Evolutionary conservation across 2,888 invertebrate species (phyloP), one percentile per base, ranked within the genome.

Genomic region (Coleophora flavipennella): DNA sequence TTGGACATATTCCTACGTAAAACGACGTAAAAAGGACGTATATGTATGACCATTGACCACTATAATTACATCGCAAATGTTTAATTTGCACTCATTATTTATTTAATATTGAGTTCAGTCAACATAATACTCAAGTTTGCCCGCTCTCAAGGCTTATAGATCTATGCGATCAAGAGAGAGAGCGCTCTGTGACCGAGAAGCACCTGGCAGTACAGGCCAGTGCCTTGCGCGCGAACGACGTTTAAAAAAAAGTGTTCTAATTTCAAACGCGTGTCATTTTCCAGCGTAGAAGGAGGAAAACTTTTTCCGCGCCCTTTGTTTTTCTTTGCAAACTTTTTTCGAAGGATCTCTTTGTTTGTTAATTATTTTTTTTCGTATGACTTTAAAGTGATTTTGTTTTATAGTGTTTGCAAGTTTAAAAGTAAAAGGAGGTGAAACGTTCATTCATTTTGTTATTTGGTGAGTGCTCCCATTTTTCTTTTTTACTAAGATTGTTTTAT

Each of bases 341-440:
- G 38, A 47, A 45, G 39, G 39, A 20, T 4, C 20, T 20, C 20
- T 20, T 20, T 20, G 20, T 20, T 3, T 20, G 20, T 4, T 20
- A n/a, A n/a, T n/a, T n/a, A 39, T 40, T 45, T 46, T 50, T 51
- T 40, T 38, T 35, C 41, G 10, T 37, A 36, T 35, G 44, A 40
- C 44, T 51, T 45, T 42, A 28, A 11, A 11, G 44, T 52, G 53
- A 12, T 48, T 43, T 48, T 29, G 29, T 29, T 29, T 29, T 11
- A 51, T 54, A 56, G 51, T 32, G 20, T 20, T 46, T 49, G 38
- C 44, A 27, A 20, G 49, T 57, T 53, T 47, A 57, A 74, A 75
- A 75, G 72, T 71, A 76, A 75, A 76, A 76, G 74, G 74, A 70
- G 69, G 75, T 74, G 75, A 70, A 65, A 68, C 67, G 53, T 47